These are phyloP conservation scores for Oryzias sinensis DNA, from an alignment of 2,797 vertebrate genomes.

Conservation along the genomic window DNA sequence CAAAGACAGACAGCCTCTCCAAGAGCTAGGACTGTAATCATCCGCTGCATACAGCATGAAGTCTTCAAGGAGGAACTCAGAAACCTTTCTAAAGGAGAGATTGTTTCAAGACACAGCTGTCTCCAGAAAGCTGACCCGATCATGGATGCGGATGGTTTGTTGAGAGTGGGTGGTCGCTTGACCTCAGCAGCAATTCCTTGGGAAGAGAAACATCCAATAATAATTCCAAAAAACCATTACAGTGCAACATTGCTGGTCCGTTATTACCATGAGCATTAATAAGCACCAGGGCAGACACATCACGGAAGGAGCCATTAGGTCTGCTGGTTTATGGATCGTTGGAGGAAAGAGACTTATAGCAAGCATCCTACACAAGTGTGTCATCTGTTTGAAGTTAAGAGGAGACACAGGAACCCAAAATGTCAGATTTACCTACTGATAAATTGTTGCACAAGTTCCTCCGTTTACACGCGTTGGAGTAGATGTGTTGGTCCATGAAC, in stretches of 20 bases:
- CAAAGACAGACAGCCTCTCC: neutral
- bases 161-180: slow-evolving; percentile 11
- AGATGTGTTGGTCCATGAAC: neutral
- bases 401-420: slow-evolving; percentile 1
- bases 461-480: slow-evolving; percentile 9
- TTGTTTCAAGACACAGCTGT: slow-evolving; percentile 1
- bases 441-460: neutral
- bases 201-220: slow-evolving; percentile 15
- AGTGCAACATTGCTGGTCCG: neutral
- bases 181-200: neutral
- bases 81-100: slow-evolving; percentile 2
- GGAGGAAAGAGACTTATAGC: neutral
- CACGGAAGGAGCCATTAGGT: neutral
- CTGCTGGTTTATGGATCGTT: neutral
- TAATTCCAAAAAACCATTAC: slow-evolving; percentile 11
- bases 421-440: slow-evolving; percentile 12
- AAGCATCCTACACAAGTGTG: slow-evolving; percentile 10
- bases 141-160: neutral
- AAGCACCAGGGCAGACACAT: slow-evolving; percentile 17
- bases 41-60: too few relatives aligned
- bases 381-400: slow-evolving; percentile 4
- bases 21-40: neutral
- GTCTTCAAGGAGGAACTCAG: slow-evolving; percentile 7
- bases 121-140: slow-evolving; percentile 10
- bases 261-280: slow-evolving; percentile 11